A percentile compares a stretch with the other conserved stretches of the same genome.
phyloP scores from a whole-genome alignment of 2,113 vertebrate species.

The Crotalus helleri region DNA sequence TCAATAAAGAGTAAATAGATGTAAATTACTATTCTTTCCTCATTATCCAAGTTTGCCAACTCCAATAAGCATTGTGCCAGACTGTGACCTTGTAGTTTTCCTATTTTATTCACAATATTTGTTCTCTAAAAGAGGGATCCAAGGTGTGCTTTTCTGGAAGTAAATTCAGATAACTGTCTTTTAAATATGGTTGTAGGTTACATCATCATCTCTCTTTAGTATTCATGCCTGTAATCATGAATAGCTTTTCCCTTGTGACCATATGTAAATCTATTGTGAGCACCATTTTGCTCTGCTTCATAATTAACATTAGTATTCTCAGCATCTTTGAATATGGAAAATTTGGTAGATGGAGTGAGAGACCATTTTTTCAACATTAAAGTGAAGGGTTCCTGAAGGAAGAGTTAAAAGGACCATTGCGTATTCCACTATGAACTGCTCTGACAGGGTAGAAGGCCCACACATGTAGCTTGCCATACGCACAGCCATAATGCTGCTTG shows the following conservation, averaged over 20 bases:
- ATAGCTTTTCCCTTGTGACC: background rate
- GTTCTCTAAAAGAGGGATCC: slow-evolving; percentile 40
- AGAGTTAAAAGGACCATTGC: background rate
- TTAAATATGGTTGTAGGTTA: background rate
- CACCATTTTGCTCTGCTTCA: background rate
- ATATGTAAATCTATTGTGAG: background rate
- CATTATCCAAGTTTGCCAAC: slow-evolving; percentile 59
- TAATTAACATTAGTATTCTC: background rate
- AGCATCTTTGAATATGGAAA: background rate
- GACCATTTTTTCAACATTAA: background rate
- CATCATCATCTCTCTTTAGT: slow-evolving; percentile 34
- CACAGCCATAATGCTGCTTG: background rate
- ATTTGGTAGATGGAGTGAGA: background rate
- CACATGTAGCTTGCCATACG: background rate
- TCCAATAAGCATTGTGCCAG: slow-evolving; percentile 56
- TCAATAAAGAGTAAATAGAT: slow-evolving; percentile 64
- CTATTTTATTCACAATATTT: slow-evolving; percentile 51
- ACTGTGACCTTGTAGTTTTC: slow-evolving; percentile 61
- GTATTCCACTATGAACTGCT: background rate
- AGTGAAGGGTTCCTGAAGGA: background rate
- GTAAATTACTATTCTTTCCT: slow-evolving; percentile 65
- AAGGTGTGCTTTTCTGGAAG: background rate
- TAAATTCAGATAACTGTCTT: background rate
- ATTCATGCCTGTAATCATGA: slow-evolving; percentile 40
- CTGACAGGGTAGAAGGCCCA: background rate